Evolutionary conservation across 1,140 invertebrate species (phyloP), one percentile per base, ranked within the genome.

Genomic region (Drosophila suzukii): DNA sequence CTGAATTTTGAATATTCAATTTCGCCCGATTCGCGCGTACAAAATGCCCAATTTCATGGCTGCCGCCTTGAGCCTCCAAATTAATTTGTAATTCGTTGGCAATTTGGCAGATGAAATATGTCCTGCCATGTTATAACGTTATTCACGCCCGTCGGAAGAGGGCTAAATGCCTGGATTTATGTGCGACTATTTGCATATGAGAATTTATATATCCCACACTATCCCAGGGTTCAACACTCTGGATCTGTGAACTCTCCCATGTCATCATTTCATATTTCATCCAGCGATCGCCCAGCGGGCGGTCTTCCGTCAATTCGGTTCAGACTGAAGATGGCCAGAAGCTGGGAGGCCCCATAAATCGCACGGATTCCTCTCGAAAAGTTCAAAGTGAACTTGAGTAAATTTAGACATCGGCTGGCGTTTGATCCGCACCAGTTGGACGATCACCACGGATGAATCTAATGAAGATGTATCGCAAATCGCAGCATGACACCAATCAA

Each of bases 71-170:
- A 88, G 80, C 70, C 70, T 65, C 41, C 47, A 89, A 89, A 89
- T 89, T 90, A 89, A 81, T 89, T 89, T 89, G 81, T 90, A 89
- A 89, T 89, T 84, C 81, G 81, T 73, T 78, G 61, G 74, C 74
- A 89, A 89, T 89, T 89, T 89, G 59, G 41, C 65, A 68, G 67
- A 90, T 89, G 84, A 89, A 84, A 89, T 89, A 89, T 88, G 30
- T 47, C 10, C 10, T 38, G 12, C 58, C 38, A 17, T 24, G 49
- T 34, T 34, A 34, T 34, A 12, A 15, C 13, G 12, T 85, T 81
- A 54, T 43, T 7, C 53, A 89, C 43, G 81, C 61, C 55, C 49
- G 41, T 66, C 71, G n/a, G 3, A 30, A n/a, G 1, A 30, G 10
- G 12, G 43, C 53, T 74, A 81, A 81, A 68, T 66, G 27, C 39